phyloP scores from a whole-genome alignment of 2,113 vertebrate species.

The Vireo altiloquus region DNA sequence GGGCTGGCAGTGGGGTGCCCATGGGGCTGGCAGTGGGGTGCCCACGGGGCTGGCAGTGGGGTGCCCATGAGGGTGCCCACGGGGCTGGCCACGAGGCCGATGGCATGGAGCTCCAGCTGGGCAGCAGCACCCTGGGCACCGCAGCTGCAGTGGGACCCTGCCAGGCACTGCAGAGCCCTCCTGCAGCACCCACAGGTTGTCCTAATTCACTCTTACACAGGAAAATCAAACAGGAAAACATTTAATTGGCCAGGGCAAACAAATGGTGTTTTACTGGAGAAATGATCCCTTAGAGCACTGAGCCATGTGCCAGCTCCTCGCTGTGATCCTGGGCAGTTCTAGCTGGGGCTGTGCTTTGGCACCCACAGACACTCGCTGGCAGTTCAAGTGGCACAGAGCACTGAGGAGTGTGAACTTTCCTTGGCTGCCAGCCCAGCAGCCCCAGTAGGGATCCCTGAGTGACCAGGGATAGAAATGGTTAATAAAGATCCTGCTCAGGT shows the following conservation, averaged over 20 bases:
- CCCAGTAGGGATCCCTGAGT: neutral
- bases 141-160: neutral
- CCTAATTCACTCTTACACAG: neutral
- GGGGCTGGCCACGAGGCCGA: neutral
- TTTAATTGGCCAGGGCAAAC: slow-evolving; percentile 43
- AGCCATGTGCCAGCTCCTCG: slow-evolving; percentile 16
- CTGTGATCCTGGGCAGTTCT: neutral
- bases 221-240: slow-evolving; percentile 38
- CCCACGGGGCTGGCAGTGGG: neutral
- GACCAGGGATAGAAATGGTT: neutral
- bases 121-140: neutral
- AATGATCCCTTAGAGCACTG: neutral
- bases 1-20: neutral
- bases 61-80: too few relatives aligned
- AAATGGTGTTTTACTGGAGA: slow-evolving; percentile 37
- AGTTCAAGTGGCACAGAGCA: neutral
- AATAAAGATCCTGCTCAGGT: neutral
- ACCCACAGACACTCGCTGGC: slow-evolving; percentile 1
- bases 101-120: neutral
- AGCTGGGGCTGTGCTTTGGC: neutral
- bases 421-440: slow-evolving; percentile 13
- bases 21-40: neutral
- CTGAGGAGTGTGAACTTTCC: neutral
- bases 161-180: neutral
- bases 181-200: neutral